Conservation (phyloP, 1,140 invertebrate genomes). For the Bombus vancouverensis region DNA sequence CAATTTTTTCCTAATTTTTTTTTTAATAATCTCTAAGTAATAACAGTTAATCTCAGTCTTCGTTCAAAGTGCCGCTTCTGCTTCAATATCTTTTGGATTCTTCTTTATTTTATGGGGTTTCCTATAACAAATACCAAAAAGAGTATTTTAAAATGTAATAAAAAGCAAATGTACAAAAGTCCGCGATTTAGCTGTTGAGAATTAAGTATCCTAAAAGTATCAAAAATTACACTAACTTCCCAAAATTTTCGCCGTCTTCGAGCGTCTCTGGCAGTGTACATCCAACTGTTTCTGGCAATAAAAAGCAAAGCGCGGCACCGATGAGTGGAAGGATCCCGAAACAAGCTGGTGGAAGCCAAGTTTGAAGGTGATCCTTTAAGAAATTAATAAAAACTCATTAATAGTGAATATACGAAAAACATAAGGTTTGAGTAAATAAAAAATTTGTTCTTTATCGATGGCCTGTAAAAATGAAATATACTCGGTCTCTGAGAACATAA, state of each 20-base stretch:
- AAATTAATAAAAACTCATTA: not conserved
- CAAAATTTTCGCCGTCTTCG: slow-evolving; percentile 90
- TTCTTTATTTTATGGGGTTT: slow-evolving; percentile 53
- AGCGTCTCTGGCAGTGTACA: slow-evolving; percentile 89
- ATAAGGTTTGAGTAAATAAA: no score
- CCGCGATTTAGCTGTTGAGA: no score
- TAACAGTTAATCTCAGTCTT: slow-evolving; percentile 20
- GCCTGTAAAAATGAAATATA: no score
- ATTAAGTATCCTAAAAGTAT: no score
- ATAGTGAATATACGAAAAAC: no score
- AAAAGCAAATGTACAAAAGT: not conserved
- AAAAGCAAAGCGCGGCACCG: slow-evolving; percentile 85
- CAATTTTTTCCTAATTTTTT: not conserved
- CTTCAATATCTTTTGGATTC: slow-evolving; percentile 63
- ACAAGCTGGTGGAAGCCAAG: slow-evolving; percentile 86
- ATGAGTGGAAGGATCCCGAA: slow-evolving; percentile 87
- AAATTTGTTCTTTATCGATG: no score
- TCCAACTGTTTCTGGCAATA: slow-evolving; percentile 90
- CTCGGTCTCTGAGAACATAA: no score
- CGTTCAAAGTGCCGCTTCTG: slow-evolving; percentile 67
- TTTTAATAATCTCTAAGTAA: not conserved
- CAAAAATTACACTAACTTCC: slow-evolving; percentile 78
- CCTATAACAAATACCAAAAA: slow-evolving; percentile 34
- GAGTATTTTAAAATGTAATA: not conserved
- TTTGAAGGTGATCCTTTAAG: slow-evolving; percentile 64